Evolutionary conservation across 2,888 invertebrate species (phyloP).

Genomic region (Sylvicola fuscatus): DNA sequence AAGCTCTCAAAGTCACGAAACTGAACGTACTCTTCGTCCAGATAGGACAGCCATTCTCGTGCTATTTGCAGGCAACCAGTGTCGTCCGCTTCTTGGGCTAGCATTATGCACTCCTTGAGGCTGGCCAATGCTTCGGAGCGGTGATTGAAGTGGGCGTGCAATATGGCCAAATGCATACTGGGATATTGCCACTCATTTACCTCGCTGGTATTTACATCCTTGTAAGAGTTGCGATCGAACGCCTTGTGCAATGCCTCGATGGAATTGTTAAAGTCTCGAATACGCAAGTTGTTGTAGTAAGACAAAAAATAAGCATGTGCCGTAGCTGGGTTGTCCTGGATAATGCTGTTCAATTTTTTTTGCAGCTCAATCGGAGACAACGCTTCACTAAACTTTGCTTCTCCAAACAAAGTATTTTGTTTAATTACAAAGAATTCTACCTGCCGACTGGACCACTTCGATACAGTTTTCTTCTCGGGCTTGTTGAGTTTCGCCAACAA

Average conservation of each 20-base stretch:
- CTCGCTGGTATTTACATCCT: slow-evolving; percentile 23
- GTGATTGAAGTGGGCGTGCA: slow-evolving; percentile 58
- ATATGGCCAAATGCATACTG: slow-evolving; percentile 72
- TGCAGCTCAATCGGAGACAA: slow-evolving; percentile 57
- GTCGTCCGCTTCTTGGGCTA: slow-evolving; percentile 77
- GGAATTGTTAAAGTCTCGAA: slow-evolving; percentile 71
- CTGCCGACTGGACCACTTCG: slow-evolving; percentile 69
- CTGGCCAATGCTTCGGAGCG: slow-evolving; percentile 60
- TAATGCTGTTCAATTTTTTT: slow-evolving; percentile 26
- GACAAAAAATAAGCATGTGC: slow-evolving; percentile 53
- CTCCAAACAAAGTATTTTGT: slow-evolving; percentile 62
- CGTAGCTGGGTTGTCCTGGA: slow-evolving; percentile 20
- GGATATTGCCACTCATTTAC: slow-evolving; percentile 57
- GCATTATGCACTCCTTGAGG: slow-evolving; percentile 67
- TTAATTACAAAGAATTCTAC: slow-evolving; percentile 77
- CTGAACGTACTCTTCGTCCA: slow-evolving; percentile 31
- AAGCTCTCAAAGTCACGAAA: slow-evolving; percentile 45
- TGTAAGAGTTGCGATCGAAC: slow-evolving; percentile 42
- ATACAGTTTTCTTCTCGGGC: slow-evolving; percentile 29
- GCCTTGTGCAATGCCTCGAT: slow-evolving; percentile 63
- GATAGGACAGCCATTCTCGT: slow-evolving; percentile 56
- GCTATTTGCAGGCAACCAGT: slow-evolving; percentile 69
- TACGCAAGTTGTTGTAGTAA: slow-evolving; percentile 71
- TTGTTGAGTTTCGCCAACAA: neutral
- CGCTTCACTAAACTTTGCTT: slow-evolving; percentile 63